phyloP scores from a whole-genome alignment of 2,113 vertebrate genomes.

The Antechinus stuartii region DNA sequence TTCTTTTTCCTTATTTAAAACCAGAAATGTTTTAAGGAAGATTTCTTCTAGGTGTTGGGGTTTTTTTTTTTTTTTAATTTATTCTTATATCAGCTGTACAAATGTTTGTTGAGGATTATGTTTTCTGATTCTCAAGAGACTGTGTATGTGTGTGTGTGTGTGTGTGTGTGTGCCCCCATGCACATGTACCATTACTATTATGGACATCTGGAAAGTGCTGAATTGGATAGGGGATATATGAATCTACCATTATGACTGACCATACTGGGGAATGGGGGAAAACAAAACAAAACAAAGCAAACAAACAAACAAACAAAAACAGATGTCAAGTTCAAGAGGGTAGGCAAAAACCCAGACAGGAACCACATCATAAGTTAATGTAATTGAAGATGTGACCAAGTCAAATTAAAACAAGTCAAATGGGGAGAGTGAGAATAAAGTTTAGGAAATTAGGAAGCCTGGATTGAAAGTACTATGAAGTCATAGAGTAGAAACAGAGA shows the following conservation, averaged over 20 bases:
- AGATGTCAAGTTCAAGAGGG: not conserved
- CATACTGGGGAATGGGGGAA: not conserved
- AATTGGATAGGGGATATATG: not conserved
- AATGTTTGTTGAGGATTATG: not conserved
- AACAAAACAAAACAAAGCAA: not conserved
- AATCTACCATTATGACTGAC: not conserved
- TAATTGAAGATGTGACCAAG: not conserved
- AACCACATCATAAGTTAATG: not conserved
- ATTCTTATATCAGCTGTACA: conserved; percentile 11
- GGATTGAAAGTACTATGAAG: not conserved
- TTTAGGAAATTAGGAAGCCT: not conserved
- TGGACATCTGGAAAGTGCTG: not conserved
- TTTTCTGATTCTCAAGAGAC: not conserved
- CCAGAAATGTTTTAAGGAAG: not conserved
- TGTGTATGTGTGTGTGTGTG: not conserved
- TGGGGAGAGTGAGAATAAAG: not conserved
- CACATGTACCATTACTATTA: not conserved
- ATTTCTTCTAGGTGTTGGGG: not conserved
- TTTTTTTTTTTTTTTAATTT: not conserved
- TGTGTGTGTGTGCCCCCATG: not conserved
- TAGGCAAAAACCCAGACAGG: not conserved
- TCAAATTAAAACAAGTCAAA: not conserved
- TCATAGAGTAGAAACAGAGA: not conserved
- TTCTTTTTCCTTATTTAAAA: not conserved
- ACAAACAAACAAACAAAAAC: too few species aligned